Percentiles rank a stretch among this genome's conserved stretches.
phyloP scores from a whole-genome alignment of 2,113 vertebrate species.

The Columba livia region DNA sequence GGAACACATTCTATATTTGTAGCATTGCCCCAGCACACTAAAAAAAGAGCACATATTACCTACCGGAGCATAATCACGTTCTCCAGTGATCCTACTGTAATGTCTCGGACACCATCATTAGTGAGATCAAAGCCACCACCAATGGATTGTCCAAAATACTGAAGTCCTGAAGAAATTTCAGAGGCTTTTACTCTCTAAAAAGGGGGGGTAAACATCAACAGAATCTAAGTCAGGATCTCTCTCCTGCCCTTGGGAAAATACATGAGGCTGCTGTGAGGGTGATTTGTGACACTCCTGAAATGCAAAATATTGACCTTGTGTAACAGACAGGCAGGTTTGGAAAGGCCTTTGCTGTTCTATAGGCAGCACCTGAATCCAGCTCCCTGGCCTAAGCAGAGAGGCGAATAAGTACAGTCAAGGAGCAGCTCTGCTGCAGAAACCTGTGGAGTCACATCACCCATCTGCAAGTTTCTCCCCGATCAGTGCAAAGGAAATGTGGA shows the following conservation, averaged over 20 bases:
- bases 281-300: background rate
- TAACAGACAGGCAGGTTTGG: background rate
- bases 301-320: background rate
- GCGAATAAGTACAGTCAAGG: background rate
- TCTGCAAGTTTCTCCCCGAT: background rate
- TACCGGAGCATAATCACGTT: conserved; percentile 58
- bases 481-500: background rate
- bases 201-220: background rate
- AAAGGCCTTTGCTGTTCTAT: background rate
- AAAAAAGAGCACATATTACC: background rate
- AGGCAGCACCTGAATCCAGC: background rate
- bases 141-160: conserved; percentile 66
- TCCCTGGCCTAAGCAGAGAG: background rate
- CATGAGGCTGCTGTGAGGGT: background rate
- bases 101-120: conserved; percentile 36
- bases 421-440: background rate
- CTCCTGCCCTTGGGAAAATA: background rate
- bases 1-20: conserved; percentile 15
- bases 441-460: background rate
- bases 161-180: conserved; percentile 3
- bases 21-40: background rate
- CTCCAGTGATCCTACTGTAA: conserved; percentile 42
- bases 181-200: conserved; percentile 53
- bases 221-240: background rate
- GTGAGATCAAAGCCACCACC: conserved; percentile 61